phyloP scores from a whole-genome alignment of 2,888 invertebrate genomes.

The Mythimna albipuncta region DNA sequence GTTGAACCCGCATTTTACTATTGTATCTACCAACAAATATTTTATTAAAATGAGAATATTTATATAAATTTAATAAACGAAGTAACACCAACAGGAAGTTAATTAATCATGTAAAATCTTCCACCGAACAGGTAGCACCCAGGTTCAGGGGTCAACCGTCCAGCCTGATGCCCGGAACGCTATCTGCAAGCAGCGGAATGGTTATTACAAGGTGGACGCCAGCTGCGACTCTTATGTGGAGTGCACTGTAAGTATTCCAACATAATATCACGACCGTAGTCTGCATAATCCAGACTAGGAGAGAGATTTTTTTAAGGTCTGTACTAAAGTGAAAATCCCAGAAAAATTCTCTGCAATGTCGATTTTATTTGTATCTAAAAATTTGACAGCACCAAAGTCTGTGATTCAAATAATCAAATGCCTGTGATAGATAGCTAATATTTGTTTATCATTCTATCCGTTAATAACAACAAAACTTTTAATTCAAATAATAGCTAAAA shows the following conservation, averaged over 20 bases:
- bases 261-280: slow-evolving; percentile 60
- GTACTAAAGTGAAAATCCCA: not conserved
- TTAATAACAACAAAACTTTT: too few species aligned
- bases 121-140: slow-evolving; percentile 29
- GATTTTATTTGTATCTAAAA: not conserved
- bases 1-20: not conserved
- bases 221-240: slow-evolving; percentile 94
- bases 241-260: slow-evolving; percentile 88
- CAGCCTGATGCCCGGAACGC: slow-evolving; percentile 17
- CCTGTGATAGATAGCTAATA: not conserved
- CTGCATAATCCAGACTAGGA: not conserved
- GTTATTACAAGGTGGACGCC: slow-evolving; percentile 90
- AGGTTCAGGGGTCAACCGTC: not conserved
- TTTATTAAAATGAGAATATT: too few species aligned
- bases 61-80: not conserved
- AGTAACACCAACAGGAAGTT: not conserved
- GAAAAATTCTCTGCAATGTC: not conserved
- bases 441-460: not conserved
- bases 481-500: too few species aligned
- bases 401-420: not conserved
- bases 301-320: not conserved
- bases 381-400: too few species aligned
- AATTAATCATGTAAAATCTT: not conserved
- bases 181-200: slow-evolving; percentile 87
- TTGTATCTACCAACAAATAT: too few species aligned